phyloP scores from a whole-genome alignment of 2,113 vertebrate genomes.

The Mastomys coucha region DNA sequence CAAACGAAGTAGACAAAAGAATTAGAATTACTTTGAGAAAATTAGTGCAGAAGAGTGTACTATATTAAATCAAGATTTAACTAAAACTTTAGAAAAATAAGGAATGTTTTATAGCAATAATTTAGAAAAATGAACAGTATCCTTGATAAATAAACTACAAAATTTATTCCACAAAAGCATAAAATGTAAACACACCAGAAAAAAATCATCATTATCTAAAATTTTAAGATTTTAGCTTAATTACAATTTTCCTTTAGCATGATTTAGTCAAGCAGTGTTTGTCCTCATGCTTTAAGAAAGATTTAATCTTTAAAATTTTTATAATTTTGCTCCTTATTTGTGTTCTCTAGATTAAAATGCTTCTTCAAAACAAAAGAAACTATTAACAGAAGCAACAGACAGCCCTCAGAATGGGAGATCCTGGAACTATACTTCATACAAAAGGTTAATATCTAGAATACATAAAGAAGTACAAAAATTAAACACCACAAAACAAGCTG shows the following conservation, averaged over 20 bases:
- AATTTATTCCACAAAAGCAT: neutral
- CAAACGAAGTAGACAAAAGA: conserved; percentile 16
- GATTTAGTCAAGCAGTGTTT: conserved; percentile 1
- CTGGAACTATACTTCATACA: neutral
- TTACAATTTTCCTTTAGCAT: neutral
- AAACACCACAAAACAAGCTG: neutral
- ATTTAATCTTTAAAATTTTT: conserved; percentile 27
- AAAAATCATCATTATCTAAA: conserved; percentile 34
- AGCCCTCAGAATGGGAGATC: neutral
- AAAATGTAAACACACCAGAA: neutral
- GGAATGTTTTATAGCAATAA: neutral
- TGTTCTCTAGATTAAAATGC: neutral
- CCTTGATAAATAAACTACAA: neutral
- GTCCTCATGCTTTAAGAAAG: neutral
- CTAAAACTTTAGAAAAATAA: neutral
- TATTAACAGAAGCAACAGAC: neutral
- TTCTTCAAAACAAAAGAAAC: neutral
- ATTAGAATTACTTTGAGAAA: neutral
- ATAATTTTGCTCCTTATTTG: neutral
- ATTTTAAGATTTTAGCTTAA: conserved; percentile 6
- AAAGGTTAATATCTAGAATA: neutral
- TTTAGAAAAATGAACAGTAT: neutral
- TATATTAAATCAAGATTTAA: neutral
- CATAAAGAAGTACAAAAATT: neutral
- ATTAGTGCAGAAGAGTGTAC: neutral